Evolutionary conservation across 1,140 invertebrate genomes (phyloP).

Genomic region (Brachionus angularis): DNA sequence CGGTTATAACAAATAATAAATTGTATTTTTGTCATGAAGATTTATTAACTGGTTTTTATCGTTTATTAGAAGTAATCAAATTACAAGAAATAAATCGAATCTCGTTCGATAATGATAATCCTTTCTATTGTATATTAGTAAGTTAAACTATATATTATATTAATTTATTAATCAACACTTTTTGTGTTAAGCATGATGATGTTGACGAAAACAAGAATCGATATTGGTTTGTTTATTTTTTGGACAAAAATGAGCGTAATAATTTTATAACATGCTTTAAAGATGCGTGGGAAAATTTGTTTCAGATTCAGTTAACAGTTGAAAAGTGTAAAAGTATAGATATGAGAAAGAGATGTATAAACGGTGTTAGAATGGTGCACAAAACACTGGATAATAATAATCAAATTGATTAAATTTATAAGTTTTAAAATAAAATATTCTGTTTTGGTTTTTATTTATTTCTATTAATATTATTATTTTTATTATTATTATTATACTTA

Average conservation of each 20-base stretch:
- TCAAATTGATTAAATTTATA: no score
- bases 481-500: no score
- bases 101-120: constrained; percentile 48
- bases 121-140: constrained; percentile 65
- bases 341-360: constrained; percentile 41
- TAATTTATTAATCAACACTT: constrained; percentile 1
- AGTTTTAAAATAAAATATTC: no score
- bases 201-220: constrained; percentile 72
- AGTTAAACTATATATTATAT: constrained; percentile 47
- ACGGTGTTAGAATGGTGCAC: constrained; percentile 24
- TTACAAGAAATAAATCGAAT: constrained; percentile 52
- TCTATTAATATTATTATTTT: no score
- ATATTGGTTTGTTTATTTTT: constrained; percentile 73
- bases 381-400: constrained; percentile 34
- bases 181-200: constrained; percentile 67
- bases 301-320: constrained; percentile 44
- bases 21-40: constrained; percentile 68
- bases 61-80: constrained; percentile 54
- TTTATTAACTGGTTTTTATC: constrained; percentile 52
- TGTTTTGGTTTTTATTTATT: no score
- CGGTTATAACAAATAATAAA: constrained; percentile 66
- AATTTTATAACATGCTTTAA: constrained; percentile 68
- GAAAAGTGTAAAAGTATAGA: constrained; percentile 28
- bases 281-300: constrained; percentile 60
- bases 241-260: constrained; percentile 68